Base-by-base conservation (phyloP, 2,888 invertebrate species). In the Galeruca laticollis region DNA sequence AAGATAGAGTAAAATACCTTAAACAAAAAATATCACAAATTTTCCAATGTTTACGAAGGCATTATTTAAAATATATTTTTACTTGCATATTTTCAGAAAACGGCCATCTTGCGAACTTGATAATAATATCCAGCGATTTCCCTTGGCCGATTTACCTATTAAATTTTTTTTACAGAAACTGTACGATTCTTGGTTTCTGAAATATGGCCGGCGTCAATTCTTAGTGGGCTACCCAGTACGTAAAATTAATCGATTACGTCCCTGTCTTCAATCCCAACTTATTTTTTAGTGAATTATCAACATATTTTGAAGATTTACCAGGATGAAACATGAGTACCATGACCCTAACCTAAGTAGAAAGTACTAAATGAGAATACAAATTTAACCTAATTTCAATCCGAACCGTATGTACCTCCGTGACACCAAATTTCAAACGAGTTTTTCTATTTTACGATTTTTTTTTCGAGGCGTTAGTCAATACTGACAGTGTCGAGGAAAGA, bases 381-480 rank as follows among this genome's bases (percentile, higher is more conserved):
- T 49, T 52, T 70, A 67, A 70, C 70, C 70, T 60, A 70, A 67
- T 63, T 70, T 51, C 21, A 60, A 60, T 54, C 63, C 67, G 52
- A 52, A 21, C 52, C 13, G 26, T 26, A 26, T 67, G 63, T 70
- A 59, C 57, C n/a, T n/a, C n/a, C 52, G 21, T n/a, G 43, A 35
- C 62, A 49, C 18, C 15, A 51, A 62, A 35, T 51, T 62, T 62
- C 35, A 62, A 51, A 62, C 61, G 33, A 49, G 61, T 70, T 62
- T 63, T 67, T 62, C 62, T 54, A 63, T 60, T 67, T 70, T 61
- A 67, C 60, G 65, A 60, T 67, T 60, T 67, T 66, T 59, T 70
- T 26, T 26, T 26, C 3, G 26, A 47, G 26, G 43, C 54, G 51
- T 63, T 67, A 60, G 35, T 67, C 63, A 70, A 67, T 63, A 60